These are phyloP conservation scores for Dione vanillae DNA, from an alignment of 2,888 invertebrate genomes.

Conservation along the genomic window DNA sequence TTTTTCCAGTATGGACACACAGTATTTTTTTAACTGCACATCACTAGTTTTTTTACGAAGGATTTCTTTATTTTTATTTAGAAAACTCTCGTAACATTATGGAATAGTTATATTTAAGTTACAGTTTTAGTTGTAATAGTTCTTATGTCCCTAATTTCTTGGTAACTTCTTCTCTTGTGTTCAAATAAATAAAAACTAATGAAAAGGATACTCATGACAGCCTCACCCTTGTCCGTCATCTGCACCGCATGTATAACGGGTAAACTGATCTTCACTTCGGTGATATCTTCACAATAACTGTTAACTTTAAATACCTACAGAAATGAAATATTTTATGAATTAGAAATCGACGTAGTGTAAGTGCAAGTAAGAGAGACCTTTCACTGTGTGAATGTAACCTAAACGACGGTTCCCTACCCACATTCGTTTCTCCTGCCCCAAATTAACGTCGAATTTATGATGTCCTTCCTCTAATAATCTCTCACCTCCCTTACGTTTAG, in stretches of 20 bases:
- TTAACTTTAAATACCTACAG: slow-evolving; percentile 85
- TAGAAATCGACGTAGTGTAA: no score
- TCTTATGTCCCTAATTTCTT: no score
- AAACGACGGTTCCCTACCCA: no score
- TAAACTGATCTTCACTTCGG: slow-evolving; percentile 97
- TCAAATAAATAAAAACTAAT: not conserved
- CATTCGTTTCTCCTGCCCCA: no score
- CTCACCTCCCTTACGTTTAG: no score
- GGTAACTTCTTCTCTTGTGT: not conserved
- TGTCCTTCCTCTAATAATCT: no score
- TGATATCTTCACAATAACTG: slow-evolving; percentile 95
- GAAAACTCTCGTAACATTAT: not conserved
- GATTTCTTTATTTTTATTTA: slow-evolving; percentile 31
- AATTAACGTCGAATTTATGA: no score
- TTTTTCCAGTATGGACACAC: slow-evolving; percentile 87
- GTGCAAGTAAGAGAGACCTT: no score
- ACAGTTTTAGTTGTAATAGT: no score
- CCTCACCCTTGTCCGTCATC: slow-evolving; percentile 86
- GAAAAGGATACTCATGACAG: slow-evolving; percentile 78
- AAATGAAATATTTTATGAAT: not conserved
- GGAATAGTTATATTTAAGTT: no score
- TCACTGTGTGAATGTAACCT: no score
- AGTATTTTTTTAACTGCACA: slow-evolving; percentile 93
- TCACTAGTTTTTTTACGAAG: slow-evolving; percentile 87
- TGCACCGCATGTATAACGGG: slow-evolving; percentile 94